phyloP scores from a whole-genome alignment of 2,113 vertebrate genomes.

The Podarcis cretensis region DNA sequence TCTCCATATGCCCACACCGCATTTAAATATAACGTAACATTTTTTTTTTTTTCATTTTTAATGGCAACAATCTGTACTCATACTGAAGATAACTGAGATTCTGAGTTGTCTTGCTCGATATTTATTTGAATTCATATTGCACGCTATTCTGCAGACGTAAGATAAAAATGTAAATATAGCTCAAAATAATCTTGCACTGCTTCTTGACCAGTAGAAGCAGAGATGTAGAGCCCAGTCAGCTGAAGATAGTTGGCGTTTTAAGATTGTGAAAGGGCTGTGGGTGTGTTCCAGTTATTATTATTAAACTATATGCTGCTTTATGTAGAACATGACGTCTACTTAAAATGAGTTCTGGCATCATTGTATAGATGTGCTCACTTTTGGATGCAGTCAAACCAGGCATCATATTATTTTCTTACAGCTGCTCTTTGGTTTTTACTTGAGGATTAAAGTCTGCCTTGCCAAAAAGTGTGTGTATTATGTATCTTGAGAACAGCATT shows the following conservation, averaged over 20 bases:
- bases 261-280: background rate
- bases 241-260: background rate
- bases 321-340: too few species aligned
- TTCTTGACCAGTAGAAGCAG: background rate
- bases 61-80: background rate
- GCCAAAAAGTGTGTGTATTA: background rate
- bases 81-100: background rate
- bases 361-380: background rate
- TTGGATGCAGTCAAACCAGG: background rate
- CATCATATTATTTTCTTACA: background rate
- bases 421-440: background rate
- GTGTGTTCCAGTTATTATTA: slow-evolving; percentile 32
- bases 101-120: background rate
- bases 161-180: background rate
- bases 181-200: background rate
- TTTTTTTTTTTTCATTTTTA: too few species aligned
- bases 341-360: background rate
- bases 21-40: too few species aligned
- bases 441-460: background rate
- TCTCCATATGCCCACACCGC: background rate
- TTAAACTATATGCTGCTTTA: slow-evolving; percentile 14
- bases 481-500: background rate
- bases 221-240: background rate
- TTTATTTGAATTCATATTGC: background rate
- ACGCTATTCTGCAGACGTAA: background rate